phyloP scores from a whole-genome alignment of 1,140 invertebrate genomes.

The Drosophila sp. region DNA sequence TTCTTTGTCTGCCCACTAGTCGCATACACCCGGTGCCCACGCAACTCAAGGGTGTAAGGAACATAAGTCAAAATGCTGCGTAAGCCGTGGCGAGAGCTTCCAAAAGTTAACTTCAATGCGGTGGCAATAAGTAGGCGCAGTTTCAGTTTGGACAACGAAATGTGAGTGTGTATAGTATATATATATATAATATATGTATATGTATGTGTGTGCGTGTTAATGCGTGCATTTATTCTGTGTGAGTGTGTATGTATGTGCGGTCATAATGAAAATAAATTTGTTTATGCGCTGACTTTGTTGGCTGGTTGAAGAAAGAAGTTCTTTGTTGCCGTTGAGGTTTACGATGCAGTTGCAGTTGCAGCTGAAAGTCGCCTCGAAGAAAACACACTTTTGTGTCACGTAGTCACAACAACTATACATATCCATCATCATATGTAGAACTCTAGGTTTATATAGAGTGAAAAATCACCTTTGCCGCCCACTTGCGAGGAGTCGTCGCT shows the following conservation, averaged over 20 bases:
- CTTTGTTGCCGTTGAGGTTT: conserved; percentile 63
- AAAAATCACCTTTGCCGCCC: conserved; percentile 39
- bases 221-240: neutral
- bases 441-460: neutral
- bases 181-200: too few relatives aligned
- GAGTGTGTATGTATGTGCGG: conserved; percentile 23
- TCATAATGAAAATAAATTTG: conserved; percentile 73
- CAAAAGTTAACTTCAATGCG: neutral
- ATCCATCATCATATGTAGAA: neutral
- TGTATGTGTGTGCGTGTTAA: conserved; percentile 12
- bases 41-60: conserved; percentile 23
- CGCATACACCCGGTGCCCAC: conserved; percentile 3
- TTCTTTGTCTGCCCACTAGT: neutral
- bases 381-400: conserved; percentile 68
- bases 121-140: conserved; percentile 44
- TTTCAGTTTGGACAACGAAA: conserved; percentile 9
- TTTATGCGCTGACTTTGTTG: conserved; percentile 61
- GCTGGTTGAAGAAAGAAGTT: conserved; percentile 53
- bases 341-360: too few relatives aligned
- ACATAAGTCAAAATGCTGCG: conserved; percentile 44
- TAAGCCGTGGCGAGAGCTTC: conserved; percentile 23
- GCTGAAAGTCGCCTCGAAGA: conserved; percentile 38
- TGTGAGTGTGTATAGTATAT: neutral
- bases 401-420: conserved; percentile 16
- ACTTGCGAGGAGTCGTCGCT: conserved; percentile 30